Evolutionary conservation across 2,888 invertebrate species (phyloP).

Genomic region (Harpalus rufipes): DNA sequence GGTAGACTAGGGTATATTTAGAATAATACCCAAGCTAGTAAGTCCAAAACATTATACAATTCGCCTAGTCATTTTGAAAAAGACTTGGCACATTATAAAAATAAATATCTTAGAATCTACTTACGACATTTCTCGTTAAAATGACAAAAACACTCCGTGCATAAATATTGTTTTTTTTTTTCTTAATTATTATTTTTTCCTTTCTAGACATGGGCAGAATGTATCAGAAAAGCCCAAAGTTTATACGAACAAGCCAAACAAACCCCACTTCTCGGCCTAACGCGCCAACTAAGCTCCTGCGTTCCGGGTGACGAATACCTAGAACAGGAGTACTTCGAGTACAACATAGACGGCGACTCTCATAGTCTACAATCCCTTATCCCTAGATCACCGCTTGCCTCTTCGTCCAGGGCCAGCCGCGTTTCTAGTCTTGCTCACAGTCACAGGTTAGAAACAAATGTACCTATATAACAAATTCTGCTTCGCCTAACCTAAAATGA

Average conservation of each 20-base stretch:
- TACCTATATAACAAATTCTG: not conserved
- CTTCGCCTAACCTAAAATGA: conserved; percentile 29
- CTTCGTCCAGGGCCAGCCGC: conserved; percentile 81
- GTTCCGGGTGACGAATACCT: conserved; percentile 64
- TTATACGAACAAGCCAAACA: conserved; percentile 83
- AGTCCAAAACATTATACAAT: too few species aligned
- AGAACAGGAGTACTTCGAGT: conserved; percentile 74
- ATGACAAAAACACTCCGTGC: too few species aligned
- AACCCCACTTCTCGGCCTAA: conserved; percentile 71
- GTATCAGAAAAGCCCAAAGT: conserved; percentile 86
- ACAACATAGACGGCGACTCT: conserved; percentile 75
- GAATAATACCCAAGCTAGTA: too few species aligned
- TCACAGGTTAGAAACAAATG: conserved; percentile 79
- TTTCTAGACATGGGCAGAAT: conserved; percentile 84
- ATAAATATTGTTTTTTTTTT: too few species aligned
- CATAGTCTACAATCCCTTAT: conserved; percentile 75
- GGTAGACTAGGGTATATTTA: too few species aligned
- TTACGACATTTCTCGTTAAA: too few species aligned
- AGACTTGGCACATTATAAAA: too few species aligned
- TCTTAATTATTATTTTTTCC: too few species aligned
- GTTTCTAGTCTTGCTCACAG: conserved; percentile 87
- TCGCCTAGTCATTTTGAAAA: too few species aligned
- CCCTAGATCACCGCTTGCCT: conserved; percentile 76
- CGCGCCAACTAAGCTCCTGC: conserved; percentile 71
- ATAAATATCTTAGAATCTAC: too few species aligned